Evolutionary conservation across 2,888 invertebrate genomes (phyloP), one percentile per base, ranked within the genome.

Genomic region (Serripes groenlandicus): DNA sequence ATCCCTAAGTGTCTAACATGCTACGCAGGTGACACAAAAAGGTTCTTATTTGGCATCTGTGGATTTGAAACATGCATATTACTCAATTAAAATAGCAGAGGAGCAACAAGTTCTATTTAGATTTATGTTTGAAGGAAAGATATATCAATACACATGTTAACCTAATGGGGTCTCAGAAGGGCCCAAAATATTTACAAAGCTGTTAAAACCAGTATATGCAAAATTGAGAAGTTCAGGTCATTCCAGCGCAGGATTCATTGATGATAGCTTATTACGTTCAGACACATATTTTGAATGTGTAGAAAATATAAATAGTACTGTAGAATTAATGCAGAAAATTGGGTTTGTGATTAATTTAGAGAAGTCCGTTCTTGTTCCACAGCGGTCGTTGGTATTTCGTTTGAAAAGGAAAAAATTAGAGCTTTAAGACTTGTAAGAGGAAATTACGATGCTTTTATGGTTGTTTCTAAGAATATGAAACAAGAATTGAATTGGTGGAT

Each of bases 191-290:
- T 89, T 85, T 58, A 89, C 88, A 37, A 87, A 88, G 64, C 26
- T 89, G 3, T 21, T 89, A 49, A 86, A 87, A 69, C 87, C 83
- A 21, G 80, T 88, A 1, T 84, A 82, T 58, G 75, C 85, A 49
- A 42, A 64, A 58, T 73, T 89, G 23, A 58, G 85, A 52, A 52
- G n/a, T 18, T 62, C 54, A 18, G 85, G 87, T 0, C 71, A 79
- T 70, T 30, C 77, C 23, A 70, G 35, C n/a, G 66, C 76, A 37
- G 73, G 75, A n/a, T 89, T 85, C 54, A 89, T 88, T 49, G 86
- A 89, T 77, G 89, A 89, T 75, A 76, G 54, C 76, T 58, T 78
- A 18, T 21, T 78, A 18, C n/a, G 35, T 26, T 78, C 64, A 26
- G 32, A 42, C 26, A 69, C 75, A 34, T 42, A 68, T 15, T 32